Base-by-base conservation (phyloP, 2,888 invertebrate species). In the Prenolepis imparis region DNA sequence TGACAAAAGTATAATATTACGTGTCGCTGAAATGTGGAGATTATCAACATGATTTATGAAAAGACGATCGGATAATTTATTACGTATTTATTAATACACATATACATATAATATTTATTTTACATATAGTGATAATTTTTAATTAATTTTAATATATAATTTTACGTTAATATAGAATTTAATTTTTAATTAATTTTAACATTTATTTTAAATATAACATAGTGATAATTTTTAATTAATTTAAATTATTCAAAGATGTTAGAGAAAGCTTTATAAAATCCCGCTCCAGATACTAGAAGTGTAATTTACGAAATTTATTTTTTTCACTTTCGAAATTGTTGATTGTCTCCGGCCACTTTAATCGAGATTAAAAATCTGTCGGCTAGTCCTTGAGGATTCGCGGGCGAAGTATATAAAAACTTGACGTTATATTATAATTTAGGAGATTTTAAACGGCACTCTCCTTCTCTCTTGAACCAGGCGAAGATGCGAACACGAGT, bases 31-130 rank as follows among this genome's bases (percentile, higher is more conserved):
- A 67, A 61, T 55, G n/a, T n/a, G 55, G 15, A 21, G 21, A 67
- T 68, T 55, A 68, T 77, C 68, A 68, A 77, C 68, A 41, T 77
- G 55, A 77, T 77, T 77, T 68, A 67, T 77, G 77, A 55, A 55
- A n/a, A n/a, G n/a, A 8, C 11, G n/a, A 57, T 15, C 36, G 21
- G 12, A 57, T 57, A 2, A 8, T 52, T 52, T 28, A 28, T 28
- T 28, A 75, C 32, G 32, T 2, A 48, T 64, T 64, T 68, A 28
- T 55, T 28, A 21, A n/a, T 55, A 28, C 6, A 12, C 24, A 28
- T 28, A n/a, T n/a, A 28, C n/a, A n/a, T 36, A n/a, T 36, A 61
- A n/a, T n/a, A n/a, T n/a, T n/a, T n/a, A n/a, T n/a, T n/a, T n/a
- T n/a, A n/a, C n/a, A n/a, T 3, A 28, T 28, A 28, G 28, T 28